These are phyloP conservation scores for Pangasianodon gigas DNA, from an alignment of 2,113 vertebrate species.

Conservation along the genomic window DNA sequence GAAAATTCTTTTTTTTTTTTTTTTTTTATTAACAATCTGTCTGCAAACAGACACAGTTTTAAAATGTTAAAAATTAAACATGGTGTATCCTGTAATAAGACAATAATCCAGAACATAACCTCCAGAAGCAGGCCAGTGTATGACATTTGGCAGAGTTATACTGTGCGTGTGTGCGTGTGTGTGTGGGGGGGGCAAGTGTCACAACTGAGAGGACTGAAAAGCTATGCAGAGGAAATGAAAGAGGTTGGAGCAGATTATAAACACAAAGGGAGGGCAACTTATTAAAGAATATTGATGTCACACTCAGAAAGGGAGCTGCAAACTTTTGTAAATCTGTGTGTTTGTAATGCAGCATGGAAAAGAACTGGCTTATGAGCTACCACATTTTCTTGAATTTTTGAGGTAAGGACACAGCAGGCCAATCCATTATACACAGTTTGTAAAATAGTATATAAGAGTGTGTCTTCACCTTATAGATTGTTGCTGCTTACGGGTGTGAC, in stretches of 20 bases:
- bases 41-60: not conserved
- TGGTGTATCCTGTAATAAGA: not conserved
- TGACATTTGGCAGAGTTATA: not conserved
- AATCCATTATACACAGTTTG: not conserved
- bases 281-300: not conserved
- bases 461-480: not conserved
- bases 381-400: not conserved
- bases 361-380: not conserved
- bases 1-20: not conserved
- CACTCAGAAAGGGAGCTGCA: not conserved
- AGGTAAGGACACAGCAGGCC: not conserved
- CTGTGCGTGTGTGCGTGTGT: not conserved
- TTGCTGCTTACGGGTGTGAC: not conserved
- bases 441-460: not conserved
- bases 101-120: not conserved
- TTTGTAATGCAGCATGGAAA: not conserved
- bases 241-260: not conserved
- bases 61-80: not conserved
- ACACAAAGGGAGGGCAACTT: not conserved
- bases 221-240: not conserved
- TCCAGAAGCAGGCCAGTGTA: not conserved
- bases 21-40: too few relatives aligned
- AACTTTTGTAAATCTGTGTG: not conserved
- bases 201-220: not conserved
- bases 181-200: not conserved